Evolutionary conservation across 2,797 vertebrate species (phyloP), one percentile per base, ranked within the genome.

Genomic region (Anas flavirostris): DNA sequence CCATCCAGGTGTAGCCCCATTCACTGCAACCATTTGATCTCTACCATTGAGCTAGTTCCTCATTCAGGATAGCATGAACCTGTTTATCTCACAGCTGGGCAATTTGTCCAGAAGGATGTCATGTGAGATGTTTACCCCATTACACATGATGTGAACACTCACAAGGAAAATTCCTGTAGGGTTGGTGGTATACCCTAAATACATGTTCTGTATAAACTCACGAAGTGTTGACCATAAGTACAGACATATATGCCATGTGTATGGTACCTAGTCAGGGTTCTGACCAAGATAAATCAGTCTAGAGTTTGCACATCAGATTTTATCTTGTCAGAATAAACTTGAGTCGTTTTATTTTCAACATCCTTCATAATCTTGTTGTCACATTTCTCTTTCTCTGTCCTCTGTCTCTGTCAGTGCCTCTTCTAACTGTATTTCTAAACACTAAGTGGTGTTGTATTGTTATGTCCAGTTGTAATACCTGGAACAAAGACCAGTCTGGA

Each of bases 71-170:
- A 43, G 18, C 19, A 29, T 43, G 28, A 43, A 64, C 28, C 37
- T 39, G 17, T 25, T 60, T 29, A 29, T 29, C 62, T 64, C 29
- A 22, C 26, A 14, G 39, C 41, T 64, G 39, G 62, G 10, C 18
- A 64, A 31, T 62, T 39, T 64, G 39, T 64, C 41, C 12, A 31
- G 39, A 31, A 43, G 39, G 39, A 64, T 21, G 12, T 19, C 0
- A 0, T 3, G 8, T 0, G 0, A 72, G 5, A 33, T 4, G 39
- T 8, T 25, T 31, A 17, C 31, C 19, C 21, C 43, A 11, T 53
- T 44, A 46, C 5, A 33, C 1, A 7, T 14, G 14, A 4, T 52
- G n/a, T 6, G 41, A 85, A 64, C 6, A 56, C 0, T 0, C 0
- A 2, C 4, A 23, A 10, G 28, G 8, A 70, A 77, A 88, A 31